Percentiles rank a stretch among this genome's conserved stretches.
Conservation (phyloP, 2,888 invertebrate genomes). For the Caenorhabditis sp. region DNA sequence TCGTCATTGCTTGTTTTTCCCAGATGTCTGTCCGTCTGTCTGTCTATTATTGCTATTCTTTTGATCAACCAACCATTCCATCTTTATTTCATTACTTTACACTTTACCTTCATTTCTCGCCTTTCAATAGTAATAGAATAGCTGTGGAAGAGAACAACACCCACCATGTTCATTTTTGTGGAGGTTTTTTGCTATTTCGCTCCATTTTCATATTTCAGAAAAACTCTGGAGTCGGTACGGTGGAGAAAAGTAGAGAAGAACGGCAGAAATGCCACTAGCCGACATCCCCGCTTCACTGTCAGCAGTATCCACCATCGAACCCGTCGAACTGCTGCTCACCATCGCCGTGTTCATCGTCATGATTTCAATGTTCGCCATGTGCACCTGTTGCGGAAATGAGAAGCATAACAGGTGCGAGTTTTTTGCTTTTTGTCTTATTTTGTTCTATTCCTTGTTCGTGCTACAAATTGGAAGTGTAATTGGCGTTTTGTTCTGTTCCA, state of each 20-base stretch:
- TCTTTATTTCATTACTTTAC: slow-evolving; percentile 48
- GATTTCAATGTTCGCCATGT: slow-evolving; percentile 58
- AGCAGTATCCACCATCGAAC: slow-evolving; percentile 43
- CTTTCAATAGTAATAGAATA: not conserved
- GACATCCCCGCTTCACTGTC: slow-evolving; percentile 47
- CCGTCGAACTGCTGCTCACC: slow-evolving; percentile 52
- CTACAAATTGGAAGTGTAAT: not conserved
- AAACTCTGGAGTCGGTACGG: slow-evolving; percentile 36
- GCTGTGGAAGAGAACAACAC: too few species aligned
- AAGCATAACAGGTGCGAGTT: slow-evolving; percentile 42
- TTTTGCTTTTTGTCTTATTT: too few species aligned
- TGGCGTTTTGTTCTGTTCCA: too few species aligned
- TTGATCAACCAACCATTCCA: too few species aligned
- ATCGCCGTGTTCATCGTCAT: slow-evolving; percentile 59
- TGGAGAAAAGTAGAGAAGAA: not conserved
- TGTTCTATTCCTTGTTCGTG: not conserved
- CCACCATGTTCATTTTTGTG: slow-evolving; percentile 9
- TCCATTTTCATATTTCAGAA: not conserved
- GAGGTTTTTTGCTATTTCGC: too few species aligned
- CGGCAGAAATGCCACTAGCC: slow-evolving; percentile 60
- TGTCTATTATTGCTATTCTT: too few species aligned
- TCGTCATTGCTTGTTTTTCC: not conserved
- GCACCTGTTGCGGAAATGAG: slow-evolving; percentile 62
- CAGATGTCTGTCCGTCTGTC: too few species aligned
- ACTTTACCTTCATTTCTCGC: slow-evolving; percentile 42